Evolutionary conservation across 23 tunicate species (phyloP), one percentile per base, ranked within the genome.

Genomic region (Trididemnum nubilum): DNA sequence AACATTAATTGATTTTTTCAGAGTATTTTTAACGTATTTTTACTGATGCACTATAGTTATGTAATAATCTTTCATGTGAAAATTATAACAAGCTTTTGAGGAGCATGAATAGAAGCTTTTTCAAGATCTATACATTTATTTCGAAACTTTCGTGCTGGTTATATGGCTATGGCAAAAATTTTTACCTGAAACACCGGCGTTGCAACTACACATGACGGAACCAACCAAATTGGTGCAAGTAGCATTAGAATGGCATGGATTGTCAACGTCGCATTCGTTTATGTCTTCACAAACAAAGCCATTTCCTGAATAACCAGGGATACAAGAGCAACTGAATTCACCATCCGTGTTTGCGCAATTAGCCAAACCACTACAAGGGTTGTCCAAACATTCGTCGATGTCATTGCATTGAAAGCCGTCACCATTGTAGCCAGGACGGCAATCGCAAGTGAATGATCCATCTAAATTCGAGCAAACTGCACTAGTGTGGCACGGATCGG

Each of bases 281-380:
- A 85, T 37, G 63, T 85, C 73, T 21, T 1, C 52, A 36, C 83
- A 79, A 1, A 1, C 31, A 2, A 3, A 33, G 63, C 84, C 84
- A 65, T 63, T 65, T 9, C 84, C 84, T 37, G 34, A 34, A 36
- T 29, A 65, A 35, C 79, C 90, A 12, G 22, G 33, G 2, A 50
- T 65, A 39, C 90, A 85, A 32, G 54, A 29, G 65, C 90, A 85
- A 28, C 15, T 35, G 35, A 80, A 85, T 36, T 84, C 60, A 7
- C 90, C 90, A 44, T 25, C 52, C 1, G 79, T 79, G 44, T 85
- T 79, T 2, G 1, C 35, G 49, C 90, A 85, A 28, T 25, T 36
- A 3, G 83, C 88, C 12, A 36, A 9, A 12, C 4, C 57, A 50
- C 65, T 15, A 39, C 90, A 85, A 21, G 35, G n/a, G 54, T 67